phyloP scores from a whole-genome alignment of 2,113 vertebrate genomes.

The Elgaria multicarinata region DNA sequence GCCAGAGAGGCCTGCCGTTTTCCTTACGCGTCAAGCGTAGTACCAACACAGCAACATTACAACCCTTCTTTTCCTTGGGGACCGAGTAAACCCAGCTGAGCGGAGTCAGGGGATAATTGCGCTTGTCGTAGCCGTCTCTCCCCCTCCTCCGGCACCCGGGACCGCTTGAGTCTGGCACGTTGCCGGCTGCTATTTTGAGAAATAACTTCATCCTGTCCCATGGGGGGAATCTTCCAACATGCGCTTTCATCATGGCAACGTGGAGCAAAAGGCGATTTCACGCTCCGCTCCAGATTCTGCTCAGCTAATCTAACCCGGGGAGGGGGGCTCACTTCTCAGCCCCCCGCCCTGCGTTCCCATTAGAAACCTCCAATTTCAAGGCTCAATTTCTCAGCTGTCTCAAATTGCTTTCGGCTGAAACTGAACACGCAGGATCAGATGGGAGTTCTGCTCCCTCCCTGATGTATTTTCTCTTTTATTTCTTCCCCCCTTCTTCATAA shows the following conservation, averaged over 20 bases:
- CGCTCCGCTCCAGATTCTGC: constrained; percentile 26
- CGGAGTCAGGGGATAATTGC: background rate
- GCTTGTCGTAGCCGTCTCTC: background rate
- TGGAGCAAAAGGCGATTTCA: constrained; percentile 39
- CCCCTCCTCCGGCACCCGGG: background rate
- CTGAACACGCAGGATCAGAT: constrained; percentile 10
- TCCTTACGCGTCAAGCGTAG: background rate
- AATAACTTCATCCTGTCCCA: background rate
- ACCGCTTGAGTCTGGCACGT: background rate
- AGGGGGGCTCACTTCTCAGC: background rate
- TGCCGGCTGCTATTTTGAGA: constrained; percentile 29
- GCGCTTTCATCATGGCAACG: background rate
- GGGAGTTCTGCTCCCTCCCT: background rate
- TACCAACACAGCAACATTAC: no score
- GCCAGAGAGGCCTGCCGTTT: background rate
- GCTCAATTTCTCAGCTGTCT: constrained; percentile 26
- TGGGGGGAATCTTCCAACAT: background rate
- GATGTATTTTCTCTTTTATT: background rate
- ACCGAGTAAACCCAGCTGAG: background rate
- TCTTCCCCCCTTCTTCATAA: constrained; percentile 6
- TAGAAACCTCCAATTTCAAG: constrained; percentile 28
- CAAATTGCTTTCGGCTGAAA: constrained; percentile 30
- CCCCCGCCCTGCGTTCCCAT: background rate
- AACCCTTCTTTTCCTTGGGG: background rate
- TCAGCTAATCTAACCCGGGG: background rate